Evolutionary conservation across 1,140 invertebrate species (phyloP).

Genomic region (Drosophila truncata): DNA sequence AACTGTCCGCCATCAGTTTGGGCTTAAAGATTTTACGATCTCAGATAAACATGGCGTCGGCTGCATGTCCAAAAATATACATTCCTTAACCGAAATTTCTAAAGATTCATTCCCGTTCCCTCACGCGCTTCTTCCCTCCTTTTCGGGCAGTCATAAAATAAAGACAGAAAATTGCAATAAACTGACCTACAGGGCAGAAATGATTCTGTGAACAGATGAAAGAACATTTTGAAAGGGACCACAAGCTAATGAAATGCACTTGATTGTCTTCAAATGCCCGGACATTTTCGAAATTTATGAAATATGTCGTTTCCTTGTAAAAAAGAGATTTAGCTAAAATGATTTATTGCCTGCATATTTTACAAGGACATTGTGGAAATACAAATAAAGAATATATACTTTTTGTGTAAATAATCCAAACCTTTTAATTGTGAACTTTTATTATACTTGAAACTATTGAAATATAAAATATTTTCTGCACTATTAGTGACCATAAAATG

Average conservation of each 20-base stretch:
- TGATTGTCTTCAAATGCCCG: constrained; percentile 9
- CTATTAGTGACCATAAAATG: neutral
- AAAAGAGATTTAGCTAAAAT: neutral
- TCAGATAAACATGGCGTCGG: constrained; percentile 13
- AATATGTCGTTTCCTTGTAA: neutral
- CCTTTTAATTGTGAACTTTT: neutral
- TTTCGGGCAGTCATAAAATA: constrained; percentile 14
- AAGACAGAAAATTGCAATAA: constrained; percentile 31
- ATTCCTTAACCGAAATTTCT: constrained; percentile 9
- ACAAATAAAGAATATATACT: neutral
- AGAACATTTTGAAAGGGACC: neutral
- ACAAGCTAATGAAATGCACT: constrained; percentile 24
- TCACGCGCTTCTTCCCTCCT: neutral
- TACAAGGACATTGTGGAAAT: neutral
- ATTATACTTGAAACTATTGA: neutral
- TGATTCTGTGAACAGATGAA: constrained; percentile 22
- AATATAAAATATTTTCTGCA: neutral
- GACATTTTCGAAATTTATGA: constrained; percentile 1
- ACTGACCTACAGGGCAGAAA: constrained; percentile 29
- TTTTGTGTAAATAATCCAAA: neutral
- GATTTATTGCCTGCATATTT: neutral
- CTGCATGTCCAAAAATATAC: constrained; percentile 26
- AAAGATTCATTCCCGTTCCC: neutral
- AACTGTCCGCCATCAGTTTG: constrained; percentile 28
- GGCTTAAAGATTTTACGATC: constrained; percentile 48